Conservation (phyloP, 1,140 invertebrate genomes). For the Nephila pilipes region DNA sequence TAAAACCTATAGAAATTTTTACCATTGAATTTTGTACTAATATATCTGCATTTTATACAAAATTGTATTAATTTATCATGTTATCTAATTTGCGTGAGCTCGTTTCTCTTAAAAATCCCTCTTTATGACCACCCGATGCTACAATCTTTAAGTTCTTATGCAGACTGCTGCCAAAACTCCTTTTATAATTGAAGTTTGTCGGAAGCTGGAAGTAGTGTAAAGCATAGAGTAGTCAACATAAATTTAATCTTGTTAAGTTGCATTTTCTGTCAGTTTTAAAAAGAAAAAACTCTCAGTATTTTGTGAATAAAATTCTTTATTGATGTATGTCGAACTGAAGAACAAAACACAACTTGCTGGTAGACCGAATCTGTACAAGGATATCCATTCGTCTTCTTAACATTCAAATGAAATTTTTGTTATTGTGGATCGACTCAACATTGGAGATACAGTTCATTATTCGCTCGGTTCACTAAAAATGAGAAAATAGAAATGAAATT, state of each 20-base stretch:
- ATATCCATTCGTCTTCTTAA: conserved; percentile 4
- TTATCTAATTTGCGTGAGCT: too few species aligned
- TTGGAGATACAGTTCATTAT: not conserved
- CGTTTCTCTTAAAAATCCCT: too few species aligned
- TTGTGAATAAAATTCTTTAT: conserved; percentile 27
- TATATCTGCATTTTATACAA: too few species aligned
- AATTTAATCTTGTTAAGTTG: not conserved
- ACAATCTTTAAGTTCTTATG: too few species aligned
- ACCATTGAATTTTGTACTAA: too few species aligned
- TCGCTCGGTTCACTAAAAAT: conserved; percentile 29
- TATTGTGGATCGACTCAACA: not conserved
- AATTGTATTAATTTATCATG: too few species aligned
- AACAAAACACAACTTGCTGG: not conserved
- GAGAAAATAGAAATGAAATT: not conserved
- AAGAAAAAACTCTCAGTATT: not conserved
- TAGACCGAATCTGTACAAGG: conserved; percentile 12
- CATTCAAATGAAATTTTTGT: conserved; percentile 30
- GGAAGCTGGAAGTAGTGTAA: too few species aligned
- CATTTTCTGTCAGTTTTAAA: not conserved
- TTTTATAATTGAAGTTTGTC: too few species aligned
- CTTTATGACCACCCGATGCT: too few species aligned
- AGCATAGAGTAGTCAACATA: not conserved
- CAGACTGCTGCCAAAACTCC: too few species aligned
- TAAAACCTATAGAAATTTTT: too few species aligned
- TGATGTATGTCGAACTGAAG: not conserved